Conservation (phyloP, 2,888 invertebrate species). For the Rhaphigaster nebulosa region DNA sequence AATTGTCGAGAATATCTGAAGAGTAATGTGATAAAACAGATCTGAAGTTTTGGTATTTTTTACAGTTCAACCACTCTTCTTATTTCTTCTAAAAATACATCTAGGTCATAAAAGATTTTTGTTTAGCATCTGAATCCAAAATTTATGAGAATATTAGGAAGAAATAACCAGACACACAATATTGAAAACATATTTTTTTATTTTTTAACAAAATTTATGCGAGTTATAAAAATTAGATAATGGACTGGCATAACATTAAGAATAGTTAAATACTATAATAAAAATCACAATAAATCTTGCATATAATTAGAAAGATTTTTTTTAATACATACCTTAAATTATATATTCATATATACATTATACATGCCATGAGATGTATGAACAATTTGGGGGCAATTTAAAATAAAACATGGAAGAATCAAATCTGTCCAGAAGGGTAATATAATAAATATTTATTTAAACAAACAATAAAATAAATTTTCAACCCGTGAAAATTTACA, state of each 20-base stretch:
- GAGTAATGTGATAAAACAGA: too few species aligned
- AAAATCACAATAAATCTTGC: conserved; percentile 56
- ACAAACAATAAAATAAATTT: conserved; percentile 48
- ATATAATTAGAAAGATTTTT: conserved; percentile 47
- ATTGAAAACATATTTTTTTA: conserved; percentile 42
- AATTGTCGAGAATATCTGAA: too few species aligned
- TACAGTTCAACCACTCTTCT: too few species aligned
- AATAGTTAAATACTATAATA: conserved; percentile 53
- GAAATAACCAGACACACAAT: conserved; percentile 5
- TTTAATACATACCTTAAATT: conserved; percentile 36
- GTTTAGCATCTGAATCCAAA: not conserved
- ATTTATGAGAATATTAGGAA: not conserved
- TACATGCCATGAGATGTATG: conserved; percentile 14
- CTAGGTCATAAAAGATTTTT: not conserved
- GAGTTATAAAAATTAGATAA: conserved; percentile 55
- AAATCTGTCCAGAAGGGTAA: not conserved
- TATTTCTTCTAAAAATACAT: too few species aligned
- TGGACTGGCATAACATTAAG: conserved; percentile 54
- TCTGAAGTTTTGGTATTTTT: too few species aligned
- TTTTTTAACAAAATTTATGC: conserved; percentile 46
- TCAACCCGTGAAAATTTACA: conserved; percentile 43
- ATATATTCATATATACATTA: conserved; percentile 49
- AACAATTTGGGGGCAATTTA: not conserved
- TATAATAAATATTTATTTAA: conserved; percentile 23
- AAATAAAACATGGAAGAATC: conserved; percentile 45